Evolutionary conservation across 2,113 vertebrate species (phyloP), one percentile per base, ranked within the genome.

Genomic region (Pungitius pungitius): DNA sequence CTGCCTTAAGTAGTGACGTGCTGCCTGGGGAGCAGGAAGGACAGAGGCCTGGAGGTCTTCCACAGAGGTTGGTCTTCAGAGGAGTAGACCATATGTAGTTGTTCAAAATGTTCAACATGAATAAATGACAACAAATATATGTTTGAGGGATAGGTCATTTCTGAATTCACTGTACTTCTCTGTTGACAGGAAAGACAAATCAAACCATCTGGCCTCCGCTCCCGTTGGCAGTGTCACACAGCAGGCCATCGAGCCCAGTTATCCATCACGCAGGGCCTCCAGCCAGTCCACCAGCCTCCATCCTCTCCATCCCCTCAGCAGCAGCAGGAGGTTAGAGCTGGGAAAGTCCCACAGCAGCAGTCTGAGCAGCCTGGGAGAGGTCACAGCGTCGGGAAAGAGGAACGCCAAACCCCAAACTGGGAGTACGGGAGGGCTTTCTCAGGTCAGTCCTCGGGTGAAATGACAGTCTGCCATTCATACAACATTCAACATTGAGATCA

Each of bases 301-400:
- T 26, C 33, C 59, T 81, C 7, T 40, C 61, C 69, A 64, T 70
- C 80, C 42, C 52, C 2, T 57, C 45, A 64, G 1, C 0, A 42
- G 47, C 35, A 80, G 0, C 1, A 75, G 22, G 42, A 75, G 1
- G 4, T 26, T 0, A 37, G 15, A 71, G 52, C 52, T 0, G 0
- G 56, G 0, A 0, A 72, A 4, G 45, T 75, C 91, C 12, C 73
- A 12, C 58, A 79, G 56, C 78, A 92, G 93, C 92, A 94, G 94
- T 3, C 71, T 89, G 78, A 90, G 84, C 82, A 95, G 92, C 75
- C 63, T 92, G 1, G 85, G 45, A 0, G 94, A 91, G 20, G 85
- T 81, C 0, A 4, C 81, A 18, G 33, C 51, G 1, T 2, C 80
- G 0, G 92, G 88, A 61, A 87, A 0, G 52, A 79, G 18, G 9